Conservation (phyloP, 2,113 vertebrate genomes). For the Clarias batrachus region DNA sequence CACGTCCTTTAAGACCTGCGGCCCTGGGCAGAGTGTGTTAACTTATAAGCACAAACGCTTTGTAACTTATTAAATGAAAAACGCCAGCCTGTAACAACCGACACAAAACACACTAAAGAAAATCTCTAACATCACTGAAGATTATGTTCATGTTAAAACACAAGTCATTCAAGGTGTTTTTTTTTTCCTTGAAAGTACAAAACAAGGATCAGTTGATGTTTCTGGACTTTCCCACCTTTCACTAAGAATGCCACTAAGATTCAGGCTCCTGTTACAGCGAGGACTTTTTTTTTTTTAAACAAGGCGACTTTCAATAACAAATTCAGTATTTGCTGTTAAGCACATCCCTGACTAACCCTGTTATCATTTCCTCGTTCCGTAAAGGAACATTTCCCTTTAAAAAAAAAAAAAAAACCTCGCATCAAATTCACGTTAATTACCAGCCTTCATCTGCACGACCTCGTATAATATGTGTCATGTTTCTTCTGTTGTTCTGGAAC, state of each 20-base stretch:
- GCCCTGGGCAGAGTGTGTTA: background rate
- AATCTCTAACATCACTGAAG: background rate
- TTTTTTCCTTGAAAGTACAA: background rate
- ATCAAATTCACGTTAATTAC: background rate
- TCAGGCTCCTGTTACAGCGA: background rate
- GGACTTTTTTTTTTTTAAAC: background rate
- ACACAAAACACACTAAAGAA: background rate
- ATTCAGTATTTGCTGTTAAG: background rate
- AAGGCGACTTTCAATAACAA: background rate
- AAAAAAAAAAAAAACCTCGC: background rate
- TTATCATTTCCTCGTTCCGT: background rate
- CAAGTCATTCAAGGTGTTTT: background rate
- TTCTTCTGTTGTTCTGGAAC: constrained; percentile 6
- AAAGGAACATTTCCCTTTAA: background rate
- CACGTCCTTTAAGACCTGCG: background rate
- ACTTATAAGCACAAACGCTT: background rate
- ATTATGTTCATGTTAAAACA: background rate
- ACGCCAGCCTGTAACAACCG: background rate
- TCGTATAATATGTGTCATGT: background rate
- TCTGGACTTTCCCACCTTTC: background rate
- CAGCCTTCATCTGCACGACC: background rate
- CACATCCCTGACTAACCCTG: background rate
- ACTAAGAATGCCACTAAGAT: background rate
- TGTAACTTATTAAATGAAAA: background rate
- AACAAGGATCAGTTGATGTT: background rate